Evolutionary conservation across 2,797 vertebrate species (phyloP).

Genomic region (Protosalanx chinensis): DNA sequence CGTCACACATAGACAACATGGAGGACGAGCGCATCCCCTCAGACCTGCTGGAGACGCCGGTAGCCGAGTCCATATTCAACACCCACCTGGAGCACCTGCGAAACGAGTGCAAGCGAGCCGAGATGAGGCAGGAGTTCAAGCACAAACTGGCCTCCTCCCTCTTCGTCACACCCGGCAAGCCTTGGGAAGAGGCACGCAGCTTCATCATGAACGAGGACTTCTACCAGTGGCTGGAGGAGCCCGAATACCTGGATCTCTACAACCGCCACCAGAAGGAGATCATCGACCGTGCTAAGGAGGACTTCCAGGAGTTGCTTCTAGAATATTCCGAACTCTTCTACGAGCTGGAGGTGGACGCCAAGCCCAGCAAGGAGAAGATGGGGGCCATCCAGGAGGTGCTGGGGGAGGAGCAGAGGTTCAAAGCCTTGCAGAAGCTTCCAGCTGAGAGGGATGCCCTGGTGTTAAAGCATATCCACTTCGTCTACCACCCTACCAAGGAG

Average conservation of each 20-base stretch:
- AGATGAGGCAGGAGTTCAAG: conserved; percentile 80
- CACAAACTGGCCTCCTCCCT: conserved; percentile 79
- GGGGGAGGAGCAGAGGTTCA: conserved; percentile 83
- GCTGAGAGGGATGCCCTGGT: conserved; percentile 83
- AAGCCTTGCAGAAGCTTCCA: conserved; percentile 82
- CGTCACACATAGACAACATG: conserved; percentile 74
- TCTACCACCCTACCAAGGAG: conserved; percentile 85
- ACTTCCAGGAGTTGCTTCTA: conserved; percentile 83
- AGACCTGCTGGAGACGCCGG: conserved; percentile 76
- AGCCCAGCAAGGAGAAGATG: conserved; percentile 90
- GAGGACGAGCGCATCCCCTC: conserved; percentile 81
- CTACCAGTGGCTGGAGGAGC: conserved; percentile 83
- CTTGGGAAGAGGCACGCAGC: conserved; percentile 86
- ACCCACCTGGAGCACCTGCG: conserved; percentile 78
- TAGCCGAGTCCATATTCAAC: conserved; percentile 75
- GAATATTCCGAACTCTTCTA: conserved; percentile 88
- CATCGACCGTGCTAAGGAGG: conserved; percentile 84
- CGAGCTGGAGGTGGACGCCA: conserved; percentile 84
- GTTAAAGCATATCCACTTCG: conserved; percentile 86
- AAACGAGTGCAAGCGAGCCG: conserved; percentile 74
- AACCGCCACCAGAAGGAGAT: conserved; percentile 82
- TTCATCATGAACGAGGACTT: conserved; percentile 88
- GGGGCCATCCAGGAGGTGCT: conserved; percentile 84
- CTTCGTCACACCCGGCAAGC: conserved; percentile 83
- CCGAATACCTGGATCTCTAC: conserved; percentile 82